phyloP scores from a whole-genome alignment of 2,888 invertebrate genomes.

The Parnassius orleans region DNA sequence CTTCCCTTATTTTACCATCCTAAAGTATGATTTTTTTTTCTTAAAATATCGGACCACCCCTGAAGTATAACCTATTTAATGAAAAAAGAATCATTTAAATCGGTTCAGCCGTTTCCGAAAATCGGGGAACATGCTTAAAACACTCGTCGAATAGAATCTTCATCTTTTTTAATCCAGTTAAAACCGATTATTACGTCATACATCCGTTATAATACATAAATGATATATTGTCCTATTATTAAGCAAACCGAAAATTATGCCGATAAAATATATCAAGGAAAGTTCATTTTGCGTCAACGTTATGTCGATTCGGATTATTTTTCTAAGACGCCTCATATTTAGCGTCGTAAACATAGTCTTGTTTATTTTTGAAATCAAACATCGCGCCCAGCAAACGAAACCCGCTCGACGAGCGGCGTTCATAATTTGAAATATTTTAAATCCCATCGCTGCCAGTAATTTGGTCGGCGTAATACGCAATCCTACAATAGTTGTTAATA shows the following conservation, averaged over 20 bases:
- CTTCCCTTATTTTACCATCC: too few relatives aligned
- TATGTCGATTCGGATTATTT: slow-evolving; percentile 35
- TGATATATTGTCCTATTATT: not conserved
- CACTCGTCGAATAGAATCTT: too few relatives aligned
- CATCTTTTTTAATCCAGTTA: too few relatives aligned
- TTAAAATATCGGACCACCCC: too few relatives aligned
- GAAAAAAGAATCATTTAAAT: too few relatives aligned
- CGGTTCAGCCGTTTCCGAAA: too few relatives aligned
- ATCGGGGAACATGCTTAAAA: too few relatives aligned
- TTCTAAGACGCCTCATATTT: slow-evolving; percentile 37
- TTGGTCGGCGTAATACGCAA: not conserved
- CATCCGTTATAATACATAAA: too few relatives aligned
- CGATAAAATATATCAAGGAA: slow-evolving; percentile 13
- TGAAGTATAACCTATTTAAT: too few relatives aligned
- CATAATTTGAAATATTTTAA: slow-evolving; percentile 17
- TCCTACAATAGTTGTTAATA: not conserved
- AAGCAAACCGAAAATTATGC: not conserved
- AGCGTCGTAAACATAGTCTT: slow-evolving; percentile 31
- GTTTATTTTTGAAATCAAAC: slow-evolving; percentile 32
- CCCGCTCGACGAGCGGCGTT: slow-evolving; percentile 14
- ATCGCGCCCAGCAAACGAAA: slow-evolving; percentile 26
- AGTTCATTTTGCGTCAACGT: slow-evolving; percentile 24
- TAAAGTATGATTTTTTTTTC: too few relatives aligned
- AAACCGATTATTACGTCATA: too few relatives aligned
- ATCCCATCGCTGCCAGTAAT: not conserved